Percentiles rank a stretch among this genome's conserved stretches.
These are phyloP conservation scores for Spisula subtruncata DNA, from an alignment of 2,888 invertebrate genomes.

Conservation along the genomic window DNA sequence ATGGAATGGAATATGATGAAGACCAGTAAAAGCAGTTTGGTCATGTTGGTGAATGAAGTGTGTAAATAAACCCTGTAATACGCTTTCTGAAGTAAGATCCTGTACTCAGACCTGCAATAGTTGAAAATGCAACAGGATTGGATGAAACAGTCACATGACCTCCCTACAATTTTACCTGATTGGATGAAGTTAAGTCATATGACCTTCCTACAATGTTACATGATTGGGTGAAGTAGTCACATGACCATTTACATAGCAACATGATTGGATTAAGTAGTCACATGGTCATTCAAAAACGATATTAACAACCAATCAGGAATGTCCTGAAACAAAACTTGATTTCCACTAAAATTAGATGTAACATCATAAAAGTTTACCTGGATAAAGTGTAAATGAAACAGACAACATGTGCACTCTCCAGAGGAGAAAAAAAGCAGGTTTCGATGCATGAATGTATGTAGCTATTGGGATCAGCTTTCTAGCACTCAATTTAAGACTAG, in stretches of 20 bases:
- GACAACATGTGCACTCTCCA: no score
- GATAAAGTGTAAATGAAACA: no score
- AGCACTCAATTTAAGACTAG: no score
- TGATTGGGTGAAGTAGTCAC: background rate
- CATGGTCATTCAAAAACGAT: no score
- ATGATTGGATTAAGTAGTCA: background rate
- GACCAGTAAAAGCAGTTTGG: background rate
- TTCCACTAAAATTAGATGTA: no score
- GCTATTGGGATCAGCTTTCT: no score
- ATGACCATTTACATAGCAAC: background rate
- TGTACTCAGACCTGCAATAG: conserved; percentile 56
- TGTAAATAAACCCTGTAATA: background rate
- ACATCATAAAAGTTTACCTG: no score
- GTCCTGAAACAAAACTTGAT: no score
- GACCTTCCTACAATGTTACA: background rate
- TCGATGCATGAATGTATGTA: no score
- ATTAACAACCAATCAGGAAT: no score
- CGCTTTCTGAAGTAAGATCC: conserved; percentile 33
- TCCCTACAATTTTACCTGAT: background rate
- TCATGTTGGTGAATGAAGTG: conserved; percentile 25
- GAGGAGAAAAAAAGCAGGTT: no score
- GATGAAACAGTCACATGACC: background rate
- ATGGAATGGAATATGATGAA: conserved; percentile 22
- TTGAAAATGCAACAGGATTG: background rate
- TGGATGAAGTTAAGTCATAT: background rate